These are phyloP conservation scores for Equus quagga DNA, from an alignment of 2,113 vertebrate species.

Conservation along the genomic window DNA sequence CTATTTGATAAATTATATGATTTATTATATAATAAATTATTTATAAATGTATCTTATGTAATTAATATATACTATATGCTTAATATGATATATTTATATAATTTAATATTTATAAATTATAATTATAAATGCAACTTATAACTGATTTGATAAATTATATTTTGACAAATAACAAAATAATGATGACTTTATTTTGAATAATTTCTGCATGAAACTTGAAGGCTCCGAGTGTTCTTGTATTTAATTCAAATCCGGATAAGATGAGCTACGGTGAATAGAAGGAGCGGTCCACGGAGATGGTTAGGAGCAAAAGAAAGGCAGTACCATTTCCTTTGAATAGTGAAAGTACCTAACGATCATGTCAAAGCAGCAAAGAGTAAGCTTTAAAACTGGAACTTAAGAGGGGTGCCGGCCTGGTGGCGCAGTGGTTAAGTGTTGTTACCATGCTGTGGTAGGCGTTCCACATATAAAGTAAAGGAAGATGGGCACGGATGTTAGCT, in stretches of 20 bases:
- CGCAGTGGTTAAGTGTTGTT: no score
- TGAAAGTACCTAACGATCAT: not conserved
- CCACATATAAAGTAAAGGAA: no score
- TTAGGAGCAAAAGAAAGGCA: not conserved
- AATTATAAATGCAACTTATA: not conserved
- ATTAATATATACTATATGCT: not conserved
- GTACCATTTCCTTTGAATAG: not conserved
- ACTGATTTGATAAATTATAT: not conserved
- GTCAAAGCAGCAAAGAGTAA: not conserved
- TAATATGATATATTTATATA: not conserved
- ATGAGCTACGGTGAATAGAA: not conserved
- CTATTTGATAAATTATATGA: not conserved
- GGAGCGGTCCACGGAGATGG: not conserved
- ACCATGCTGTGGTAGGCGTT: no score
- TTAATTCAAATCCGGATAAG: not conserved
- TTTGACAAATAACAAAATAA: not conserved
- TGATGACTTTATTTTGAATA: slow-evolving; percentile 16
- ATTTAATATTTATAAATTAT: not conserved
- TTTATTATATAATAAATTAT: not conserved
- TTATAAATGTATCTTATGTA: not conserved
- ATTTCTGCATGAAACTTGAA: not conserved
- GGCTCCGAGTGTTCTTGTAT: not conserved
- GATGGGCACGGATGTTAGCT: no score
- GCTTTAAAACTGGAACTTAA: not conserved
- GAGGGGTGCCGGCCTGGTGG: no score